Conservation (phyloP, 1,140 invertebrate species). For the Lordiphosa collinella region DNA sequence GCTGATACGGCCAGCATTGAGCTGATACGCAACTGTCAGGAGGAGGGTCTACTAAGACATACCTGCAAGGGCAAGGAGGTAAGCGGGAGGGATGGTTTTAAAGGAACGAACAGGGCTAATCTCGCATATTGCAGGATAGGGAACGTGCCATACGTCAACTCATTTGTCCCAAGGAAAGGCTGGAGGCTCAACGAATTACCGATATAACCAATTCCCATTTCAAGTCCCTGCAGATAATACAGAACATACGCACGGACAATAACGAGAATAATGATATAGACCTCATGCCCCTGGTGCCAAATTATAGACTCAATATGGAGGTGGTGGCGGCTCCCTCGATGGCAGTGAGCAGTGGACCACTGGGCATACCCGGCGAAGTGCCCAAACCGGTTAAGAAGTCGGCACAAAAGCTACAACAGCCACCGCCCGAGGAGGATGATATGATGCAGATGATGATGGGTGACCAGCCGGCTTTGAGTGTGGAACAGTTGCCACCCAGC, state of each 20-base stretch:
- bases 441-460: slow-evolving; percentile 75
- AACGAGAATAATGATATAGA: slow-evolving; percentile 78
- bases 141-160: slow-evolving; percentile 62
- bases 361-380: slow-evolving; percentile 55
- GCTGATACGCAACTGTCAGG: slow-evolving; percentile 91
- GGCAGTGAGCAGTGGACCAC: not conserved
- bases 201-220: slow-evolving; percentile 77
- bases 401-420: slow-evolving; percentile 7
- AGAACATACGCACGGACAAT: slow-evolving; percentile 73
- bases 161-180: slow-evolving; percentile 71
- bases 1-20: slow-evolving; percentile 90
- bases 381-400: slow-evolving; percentile 74
- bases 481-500: slow-evolving; percentile 35
- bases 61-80: slow-evolving; percentile 86
- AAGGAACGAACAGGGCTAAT: not conserved
- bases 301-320: slow-evolving; percentile 42
- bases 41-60: slow-evolving; percentile 87
- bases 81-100: slow-evolving; percentile 50
- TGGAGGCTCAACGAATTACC: slow-evolving; percentile 71
- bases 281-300: slow-evolving; percentile 47
- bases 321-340: slow-evolving; percentile 14
- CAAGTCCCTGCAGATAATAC: slow-evolving; percentile 77
- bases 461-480: slow-evolving; percentile 62
- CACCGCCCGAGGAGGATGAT: slow-evolving; percentile 18
- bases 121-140: slow-evolving; percentile 43